Percentiles rank a stretch among this genome's conserved stretches.
Evolutionary conservation across 92 coral and sea anemone species (phyloP).

Genomic region (Chrysogorgia sp.): DNA sequence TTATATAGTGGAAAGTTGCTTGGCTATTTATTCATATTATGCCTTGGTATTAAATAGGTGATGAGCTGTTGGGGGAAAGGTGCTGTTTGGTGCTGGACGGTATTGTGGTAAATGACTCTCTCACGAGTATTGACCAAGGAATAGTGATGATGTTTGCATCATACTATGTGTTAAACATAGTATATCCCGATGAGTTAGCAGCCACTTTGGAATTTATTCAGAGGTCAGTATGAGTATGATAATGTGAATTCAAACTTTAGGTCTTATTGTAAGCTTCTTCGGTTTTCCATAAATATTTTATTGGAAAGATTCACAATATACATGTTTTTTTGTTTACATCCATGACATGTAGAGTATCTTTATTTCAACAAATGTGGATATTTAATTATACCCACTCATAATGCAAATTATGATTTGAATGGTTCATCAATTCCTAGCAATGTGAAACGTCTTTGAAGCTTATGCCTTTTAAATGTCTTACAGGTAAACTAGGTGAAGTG

Average conservation of each 20-base stretch:
- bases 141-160: slow-evolving; percentile 10
- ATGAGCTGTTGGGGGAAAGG: neutral
- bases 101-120: neutral
- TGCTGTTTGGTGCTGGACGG: slow-evolving; percentile 18
- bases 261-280: neutral
- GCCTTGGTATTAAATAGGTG: neutral
- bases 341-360: no score
- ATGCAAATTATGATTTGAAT: no score
- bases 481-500: no score
- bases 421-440: no score
- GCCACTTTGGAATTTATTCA: slow-evolving; percentile 28
- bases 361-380: no score
- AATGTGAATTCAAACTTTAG: neutral
- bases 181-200: slow-evolving; percentile 1
- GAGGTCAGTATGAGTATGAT: neutral
- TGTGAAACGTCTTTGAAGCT: no score
- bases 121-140: neutral
- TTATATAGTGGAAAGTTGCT: neutral
- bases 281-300: no score
- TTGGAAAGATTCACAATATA: no score
- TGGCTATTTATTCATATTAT: neutral
- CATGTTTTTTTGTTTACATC: no score
- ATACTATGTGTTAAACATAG: slow-evolving; percentile 1
- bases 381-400: no score
- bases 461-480: no score